These are phyloP conservation scores for Salmo trutta DNA, from an alignment of 2,797 vertebrate genomes.

Conservation along the genomic window DNA sequence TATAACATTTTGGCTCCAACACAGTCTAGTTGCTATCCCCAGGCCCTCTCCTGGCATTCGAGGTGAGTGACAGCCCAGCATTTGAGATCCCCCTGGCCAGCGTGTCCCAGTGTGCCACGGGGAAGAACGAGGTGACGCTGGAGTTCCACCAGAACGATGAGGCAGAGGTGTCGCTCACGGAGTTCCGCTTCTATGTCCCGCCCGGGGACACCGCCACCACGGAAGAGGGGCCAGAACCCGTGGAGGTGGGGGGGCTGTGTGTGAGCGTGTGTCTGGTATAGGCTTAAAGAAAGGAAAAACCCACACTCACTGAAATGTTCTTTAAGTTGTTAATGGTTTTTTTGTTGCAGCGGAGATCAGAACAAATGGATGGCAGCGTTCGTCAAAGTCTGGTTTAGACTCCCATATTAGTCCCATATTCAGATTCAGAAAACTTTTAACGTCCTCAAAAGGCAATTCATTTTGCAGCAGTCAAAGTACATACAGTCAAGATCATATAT, in stretches of 20 bases:
- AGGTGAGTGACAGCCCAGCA: constrained; percentile 88
- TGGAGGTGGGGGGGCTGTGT: constrained; percentile 79
- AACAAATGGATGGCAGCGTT: no score
- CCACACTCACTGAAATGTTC: no score
- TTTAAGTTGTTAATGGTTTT: neutral
- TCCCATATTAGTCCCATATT: neutral
- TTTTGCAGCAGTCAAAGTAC: no score
- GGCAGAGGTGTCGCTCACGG: constrained; percentile 95
- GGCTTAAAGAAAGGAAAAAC: no score
- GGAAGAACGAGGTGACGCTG: constrained; percentile 96
- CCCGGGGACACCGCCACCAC: constrained; percentile 76
- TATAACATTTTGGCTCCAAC: neutral
- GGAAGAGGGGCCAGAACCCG: constrained; percentile 90
- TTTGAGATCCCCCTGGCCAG: constrained; percentile 94
- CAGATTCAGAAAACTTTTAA: no score
- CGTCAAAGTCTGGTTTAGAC: neutral
- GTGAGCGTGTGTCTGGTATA: neutral
- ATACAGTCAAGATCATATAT: no score
- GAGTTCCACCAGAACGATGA: constrained; percentile 98
- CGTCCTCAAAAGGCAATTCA: no score
- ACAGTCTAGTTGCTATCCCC: neutral
- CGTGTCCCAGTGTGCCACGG: constrained; percentile 95
- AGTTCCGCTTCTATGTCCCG: constrained; percentile 95
- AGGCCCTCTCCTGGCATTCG: constrained; percentile 85
- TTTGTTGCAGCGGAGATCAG: no score